Evolutionary conservation across 2,797 vertebrate species (phyloP).

Genomic region (Masticophis lateralis): DNA sequence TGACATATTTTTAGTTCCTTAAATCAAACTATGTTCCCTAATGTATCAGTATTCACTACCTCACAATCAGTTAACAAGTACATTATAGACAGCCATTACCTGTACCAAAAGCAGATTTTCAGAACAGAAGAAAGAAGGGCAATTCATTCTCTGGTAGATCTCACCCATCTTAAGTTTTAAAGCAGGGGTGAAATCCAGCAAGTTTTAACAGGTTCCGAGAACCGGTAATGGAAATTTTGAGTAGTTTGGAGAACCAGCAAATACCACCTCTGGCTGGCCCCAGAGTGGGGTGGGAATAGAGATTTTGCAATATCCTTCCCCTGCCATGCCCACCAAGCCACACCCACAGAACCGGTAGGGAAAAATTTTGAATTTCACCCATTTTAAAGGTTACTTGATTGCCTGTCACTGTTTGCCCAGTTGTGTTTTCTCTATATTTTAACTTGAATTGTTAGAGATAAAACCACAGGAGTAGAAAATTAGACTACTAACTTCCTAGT

Average conservation of each 20-base stretch:
- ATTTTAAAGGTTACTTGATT: not conserved
- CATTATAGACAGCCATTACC: not conserved
- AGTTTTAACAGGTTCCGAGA: too few species aligned
- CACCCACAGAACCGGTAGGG: too few species aligned
- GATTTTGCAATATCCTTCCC: too few species aligned
- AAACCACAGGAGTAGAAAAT: not conserved
- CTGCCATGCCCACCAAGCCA: too few species aligned
- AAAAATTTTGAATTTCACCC: too few species aligned
- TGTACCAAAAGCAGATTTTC: not conserved
- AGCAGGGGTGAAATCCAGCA: not conserved
- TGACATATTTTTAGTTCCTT: not conserved
- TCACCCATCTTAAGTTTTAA: not conserved
- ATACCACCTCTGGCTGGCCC: too few species aligned
- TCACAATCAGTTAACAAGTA: not conserved
- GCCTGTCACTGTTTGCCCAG: not conserved
- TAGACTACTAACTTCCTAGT: not conserved
- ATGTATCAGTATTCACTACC: not conserved
- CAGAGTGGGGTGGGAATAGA: too few species aligned
- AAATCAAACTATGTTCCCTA: not conserved
- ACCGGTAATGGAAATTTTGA: too few species aligned
- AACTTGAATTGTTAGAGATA: not conserved
- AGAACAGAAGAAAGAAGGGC: not conserved
- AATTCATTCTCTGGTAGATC: not conserved
- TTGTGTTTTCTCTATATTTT: not conserved
- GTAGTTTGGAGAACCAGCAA: too few species aligned